Base-by-base conservation (phyloP, 2,113 vertebrate genomes). In the Lepidothrix coronata region DNA sequence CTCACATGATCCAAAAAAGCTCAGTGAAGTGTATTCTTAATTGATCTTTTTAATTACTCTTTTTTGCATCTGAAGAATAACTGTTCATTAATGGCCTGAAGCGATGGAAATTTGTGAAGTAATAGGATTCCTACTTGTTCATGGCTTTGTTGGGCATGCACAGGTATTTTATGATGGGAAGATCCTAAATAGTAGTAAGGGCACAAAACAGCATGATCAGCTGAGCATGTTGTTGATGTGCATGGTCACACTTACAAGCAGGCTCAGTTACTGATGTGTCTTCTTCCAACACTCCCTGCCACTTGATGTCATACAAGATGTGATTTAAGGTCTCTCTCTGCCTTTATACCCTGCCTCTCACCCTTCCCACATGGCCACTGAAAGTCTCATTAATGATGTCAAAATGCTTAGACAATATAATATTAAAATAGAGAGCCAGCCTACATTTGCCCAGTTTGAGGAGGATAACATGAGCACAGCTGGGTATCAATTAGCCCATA, bases 181-280 rank as follows among this genome's bases (percentile, higher is more conserved):
- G 33, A 25, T 44, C n/a, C 23, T 68, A 59, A 63, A 70, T 2
- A 33, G 12, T n/a, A 18, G 15, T 52, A 0, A 0, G 10, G 7
- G 10, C 44, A 39, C 12, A 54, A 49, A 83, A 39, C 7, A 49
- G 10, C 28, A 41, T 51, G 22, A 70, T 58, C 17, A 82, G 9
- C 30, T 65, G 41, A 89, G 27, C 5, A 4, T 39, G 15, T 6
- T 76, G 62, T 43, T 65, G 21, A 20, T 43, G 17, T 43, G 16
- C 2, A 1, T 37, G 8, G 18, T 31, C 22, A 55, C 9, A 8
- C 19, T 77, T 12, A 35, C n/a, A 6, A 41, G 16, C 22, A 41
- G 28, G 7, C 20, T 58, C 12, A 43, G 2, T 91, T 91, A 68
- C 8, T n/a, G 22, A 33, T 51, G 9, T 41, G 10, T 43, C 91